Base-by-base conservation (phyloP, 2,113 vertebrate genomes). In the Bambusicola thoracicus region DNA sequence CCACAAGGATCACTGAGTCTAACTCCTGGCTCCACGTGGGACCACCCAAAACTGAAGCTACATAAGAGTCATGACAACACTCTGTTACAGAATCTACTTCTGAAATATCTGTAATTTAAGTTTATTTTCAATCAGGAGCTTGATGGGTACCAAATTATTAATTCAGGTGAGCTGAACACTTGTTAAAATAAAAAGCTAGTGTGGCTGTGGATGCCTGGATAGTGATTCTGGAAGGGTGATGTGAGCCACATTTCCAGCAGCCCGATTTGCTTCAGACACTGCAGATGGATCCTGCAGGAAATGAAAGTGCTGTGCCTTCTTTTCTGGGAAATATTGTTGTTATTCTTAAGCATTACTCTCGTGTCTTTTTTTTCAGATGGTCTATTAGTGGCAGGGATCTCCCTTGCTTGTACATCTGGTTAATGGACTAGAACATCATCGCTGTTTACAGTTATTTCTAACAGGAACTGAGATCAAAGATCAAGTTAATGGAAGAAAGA, bases 401-500 rank as follows among this genome's bases (percentile, higher is more conserved):
- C 69, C 18, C 58, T 58, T 6, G 49, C 12, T 41, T 70, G 43
- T 85, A 62, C 58, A 61, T 89, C 74, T 92, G 86, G 36, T 66
- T 92, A 86, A 79, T 80, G 74, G 78, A 59, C 91, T 84, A 85
- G 59, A 93, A 94, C 69, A 89, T 90, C 44, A 43, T 62, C 62
- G 7, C 27, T 96, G 67, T 87, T 91, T 92, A 76, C n/a, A 85
- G 78, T 82, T 91, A 92, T 80, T 93, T 93, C 72, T 85, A 85
- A 77, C 58, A 77, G 89, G 84, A 93, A 91, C 92, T 67, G 67
- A 95, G 91, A 95, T 86, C 80, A 92, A 94, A 90, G 89, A 85
- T 89, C 74, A 85, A 76, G 81, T 79, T 87, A 93, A 91, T 85
- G 81, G 81, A 94, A 94, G 87, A 91, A 93, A 87, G 87, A 89